These are phyloP conservation scores for Pipistrellus pygmaeus DNA, from an alignment of 2,797 vertebrate species.

Conservation along the genomic window DNA sequence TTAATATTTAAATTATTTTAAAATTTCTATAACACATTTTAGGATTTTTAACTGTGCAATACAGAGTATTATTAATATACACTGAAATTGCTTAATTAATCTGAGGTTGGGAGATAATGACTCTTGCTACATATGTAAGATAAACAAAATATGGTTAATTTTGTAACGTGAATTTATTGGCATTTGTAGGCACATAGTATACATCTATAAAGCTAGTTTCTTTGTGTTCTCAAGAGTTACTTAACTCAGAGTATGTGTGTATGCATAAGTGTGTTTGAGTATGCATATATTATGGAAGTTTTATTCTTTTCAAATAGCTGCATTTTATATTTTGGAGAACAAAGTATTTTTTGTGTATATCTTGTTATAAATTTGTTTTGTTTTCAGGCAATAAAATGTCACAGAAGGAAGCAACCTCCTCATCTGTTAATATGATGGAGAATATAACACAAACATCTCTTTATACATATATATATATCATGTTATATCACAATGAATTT, in stretches of 20 bases:
- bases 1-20: not conserved
- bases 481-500: not conserved
- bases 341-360: not conserved
- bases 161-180: conserved; percentile 9
- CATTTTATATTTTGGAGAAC: not conserved
- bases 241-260: not conserved
- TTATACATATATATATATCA: not conserved
- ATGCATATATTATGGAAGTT: not conserved
- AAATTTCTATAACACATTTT: not conserved
- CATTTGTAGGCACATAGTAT: not conserved
- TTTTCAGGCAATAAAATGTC: not conserved
- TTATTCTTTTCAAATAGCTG: not conserved
- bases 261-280: not conserved
- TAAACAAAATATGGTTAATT: not conserved
- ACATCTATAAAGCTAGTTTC: not conserved
- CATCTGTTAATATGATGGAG: not conserved
- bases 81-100: not conserved
- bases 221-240: not conserved
- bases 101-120: not conserved
- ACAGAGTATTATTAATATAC: not conserved
- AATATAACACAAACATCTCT: not conserved
- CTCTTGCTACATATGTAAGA: not conserved
- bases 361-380: not conserved
- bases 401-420: not conserved
- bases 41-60: conserved; percentile 5